phyloP scores from a whole-genome alignment of 2,113 vertebrate genomes.

The Takifugu bimaculatus region DNA sequence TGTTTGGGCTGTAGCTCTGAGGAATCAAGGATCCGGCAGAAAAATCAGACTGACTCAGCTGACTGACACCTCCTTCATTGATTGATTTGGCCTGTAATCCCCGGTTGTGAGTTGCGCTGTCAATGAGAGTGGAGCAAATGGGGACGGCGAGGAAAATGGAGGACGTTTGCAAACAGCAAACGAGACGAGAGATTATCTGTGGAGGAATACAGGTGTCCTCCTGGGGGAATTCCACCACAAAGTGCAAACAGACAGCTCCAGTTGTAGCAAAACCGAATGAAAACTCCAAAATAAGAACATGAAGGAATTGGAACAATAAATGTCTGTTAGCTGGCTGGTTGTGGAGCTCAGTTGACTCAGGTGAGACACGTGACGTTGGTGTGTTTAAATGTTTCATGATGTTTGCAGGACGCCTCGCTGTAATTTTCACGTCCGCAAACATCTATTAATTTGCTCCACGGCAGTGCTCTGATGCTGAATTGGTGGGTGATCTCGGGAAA shows the following conservation, averaged over 20 bases:
- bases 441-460: too few relatives aligned
- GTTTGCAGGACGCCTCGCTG: too few relatives aligned
- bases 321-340: too few relatives aligned
- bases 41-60: constrained; percentile 32
- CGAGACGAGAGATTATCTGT: constrained; percentile 46
- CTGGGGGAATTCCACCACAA: constrained; percentile 4
- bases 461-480: too few relatives aligned
- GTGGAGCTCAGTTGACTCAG: too few relatives aligned
- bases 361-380: too few relatives aligned
- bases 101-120: constrained; percentile 46
- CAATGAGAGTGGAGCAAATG: constrained; percentile 40
- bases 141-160: constrained; percentile 29
- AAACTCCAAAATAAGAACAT: background rate
- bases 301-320: too few relatives aligned
- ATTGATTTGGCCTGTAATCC: constrained; percentile 71
- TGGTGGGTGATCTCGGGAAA: too few relatives aligned
- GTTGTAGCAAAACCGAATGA: background rate
- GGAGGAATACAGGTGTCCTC: constrained; percentile 29
- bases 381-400: too few relatives aligned
- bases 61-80: constrained; percentile 41
- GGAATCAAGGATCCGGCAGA: too few relatives aligned
- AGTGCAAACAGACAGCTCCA: background rate
- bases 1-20: too few relatives aligned
- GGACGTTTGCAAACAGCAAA: constrained; percentile 38
- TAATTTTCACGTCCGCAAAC: too few relatives aligned